These are phyloP conservation scores for Crenuchus spilurus DNA, from an alignment of 2,797 vertebrate genomes.

Conservation along the genomic window DNA sequence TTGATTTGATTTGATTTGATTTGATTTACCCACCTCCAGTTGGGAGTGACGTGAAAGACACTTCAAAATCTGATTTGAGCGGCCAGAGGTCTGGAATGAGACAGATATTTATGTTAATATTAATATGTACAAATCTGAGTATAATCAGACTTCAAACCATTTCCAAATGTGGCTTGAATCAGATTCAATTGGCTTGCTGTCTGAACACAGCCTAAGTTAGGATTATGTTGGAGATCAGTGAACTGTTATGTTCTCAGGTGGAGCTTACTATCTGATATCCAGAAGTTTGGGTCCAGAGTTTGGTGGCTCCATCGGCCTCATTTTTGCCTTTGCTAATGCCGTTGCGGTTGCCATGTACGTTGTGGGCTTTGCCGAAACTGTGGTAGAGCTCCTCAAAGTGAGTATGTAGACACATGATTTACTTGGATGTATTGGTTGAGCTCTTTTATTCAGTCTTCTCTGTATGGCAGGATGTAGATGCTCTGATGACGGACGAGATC, in stretches of 20 bases:
- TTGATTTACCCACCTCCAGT: no score
- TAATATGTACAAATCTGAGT: no score
- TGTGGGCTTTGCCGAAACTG: slow-evolving; percentile 94
- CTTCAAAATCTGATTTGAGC: no score
- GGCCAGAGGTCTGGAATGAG: no score
- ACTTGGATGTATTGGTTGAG: not conserved
- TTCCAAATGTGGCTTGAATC: no score
- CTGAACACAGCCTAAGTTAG: no score
- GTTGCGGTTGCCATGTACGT: slow-evolving; percentile 98
- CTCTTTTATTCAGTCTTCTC: not conserved
- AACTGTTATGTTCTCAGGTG: slow-evolving; percentile 73
- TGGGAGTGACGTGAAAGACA: no score
- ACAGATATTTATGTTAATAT: no score
- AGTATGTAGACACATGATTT: not conserved
- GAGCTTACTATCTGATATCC: slow-evolving; percentile 96
- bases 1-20: no score
- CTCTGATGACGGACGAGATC: slow-evolving; percentile 88
- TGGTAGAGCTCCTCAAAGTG: slow-evolving; percentile 92
- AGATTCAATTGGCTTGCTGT: no score
- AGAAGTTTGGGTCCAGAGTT: slow-evolving; percentile 95
- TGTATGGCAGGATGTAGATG: slow-evolving; percentile 82
- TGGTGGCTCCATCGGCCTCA: slow-evolving; percentile 94
- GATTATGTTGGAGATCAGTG: not conserved
- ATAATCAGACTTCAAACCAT: no score
- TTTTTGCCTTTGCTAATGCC: slow-evolving; percentile 96